Evolutionary conservation across 2,113 vertebrate species (phyloP), one percentile per base, ranked within the genome.

Genomic region (Galbula dea): DNA sequence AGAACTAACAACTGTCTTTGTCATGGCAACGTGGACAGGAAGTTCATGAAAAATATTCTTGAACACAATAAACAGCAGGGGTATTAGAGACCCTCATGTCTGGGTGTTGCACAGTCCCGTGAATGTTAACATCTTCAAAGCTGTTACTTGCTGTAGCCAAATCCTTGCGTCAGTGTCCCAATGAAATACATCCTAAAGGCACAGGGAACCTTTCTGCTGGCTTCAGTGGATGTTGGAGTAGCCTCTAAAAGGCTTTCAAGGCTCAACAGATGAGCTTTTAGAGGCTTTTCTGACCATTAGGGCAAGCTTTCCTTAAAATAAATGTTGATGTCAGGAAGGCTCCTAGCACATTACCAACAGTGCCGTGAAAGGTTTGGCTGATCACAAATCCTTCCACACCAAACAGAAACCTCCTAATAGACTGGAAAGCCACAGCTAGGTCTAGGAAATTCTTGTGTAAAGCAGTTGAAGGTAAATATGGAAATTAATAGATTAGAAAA

Each of bases 301-400:
- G 91, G 90, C 92, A 94, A 85, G 84, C 23, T 94, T 95, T 87
- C 61, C 93, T 95, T 95, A 93, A 95, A 96, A 96, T 96, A 96
- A 94, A 91, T 96, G 86, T 88, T 93, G 45, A 79, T 95, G 90
- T 96, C 94, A 95, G 54, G 91, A 91, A 83, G 83, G 49, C 45
- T 96, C 91, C 72, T 94, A 93, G 81, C 51, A n/a, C 54, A 89
- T 95, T 94, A 76, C 77, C 61, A 78, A 91, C 74, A 96, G 82
- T 68, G 15, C 55, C 51, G 45, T 79, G 82, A 96, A 95, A 94
- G 63, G 9, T 81, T 92, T 96, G 88, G 52, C 93, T 93, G 48
- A 94, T 87, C 80, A 94, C 89, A 93, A 93, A 96, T 91, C 90
- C 90, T 95, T 93, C 89, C 87, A 90, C 59, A 86, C 88, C 72